Percentiles rank a stretch among this genome's conserved stretches.
phyloP scores from a whole-genome alignment of 2,888 invertebrate genomes.

The Gerris lacustris region DNA sequence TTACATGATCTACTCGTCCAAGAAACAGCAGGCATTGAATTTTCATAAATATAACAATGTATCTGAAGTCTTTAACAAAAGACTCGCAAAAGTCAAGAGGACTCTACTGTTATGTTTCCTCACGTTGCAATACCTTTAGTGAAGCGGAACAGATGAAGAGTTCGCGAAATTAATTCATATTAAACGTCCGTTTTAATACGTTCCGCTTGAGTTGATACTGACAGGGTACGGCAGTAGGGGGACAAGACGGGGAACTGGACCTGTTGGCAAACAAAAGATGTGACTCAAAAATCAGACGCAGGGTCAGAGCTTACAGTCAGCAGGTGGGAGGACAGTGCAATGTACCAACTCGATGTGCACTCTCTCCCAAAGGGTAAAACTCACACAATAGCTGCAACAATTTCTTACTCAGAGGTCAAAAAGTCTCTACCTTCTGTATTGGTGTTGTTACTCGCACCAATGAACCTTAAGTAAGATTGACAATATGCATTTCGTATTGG shows the following conservation, averaged over 20 bases:
- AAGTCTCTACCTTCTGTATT: background rate
- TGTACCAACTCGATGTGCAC: background rate
- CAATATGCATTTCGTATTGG: background rate
- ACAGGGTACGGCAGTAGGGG: background rate
- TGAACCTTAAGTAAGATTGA: background rate
- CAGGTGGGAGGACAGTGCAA: background rate
- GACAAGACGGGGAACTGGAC: background rate
- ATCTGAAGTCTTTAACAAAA: too few species aligned
- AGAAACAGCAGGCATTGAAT: too few species aligned
- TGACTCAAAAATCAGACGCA: background rate
- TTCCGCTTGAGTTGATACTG: background rate
- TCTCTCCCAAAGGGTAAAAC: background rate
- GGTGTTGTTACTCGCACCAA: background rate
- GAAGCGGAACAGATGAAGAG: background rate
- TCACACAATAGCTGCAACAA: background rate
- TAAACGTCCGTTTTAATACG: background rate
- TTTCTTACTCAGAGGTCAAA: background rate
- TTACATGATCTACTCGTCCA: too few species aligned
- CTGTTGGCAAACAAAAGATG: background rate
- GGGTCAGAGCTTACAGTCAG: background rate
- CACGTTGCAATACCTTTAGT: background rate
- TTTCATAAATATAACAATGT: too few species aligned
- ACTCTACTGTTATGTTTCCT: background rate
- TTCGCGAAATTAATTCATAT: constrained; percentile 1
- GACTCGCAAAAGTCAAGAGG: background rate